Conservation (phyloP, 2,888 invertebrate genomes). For the Drosophila tanythrix region DNA sequence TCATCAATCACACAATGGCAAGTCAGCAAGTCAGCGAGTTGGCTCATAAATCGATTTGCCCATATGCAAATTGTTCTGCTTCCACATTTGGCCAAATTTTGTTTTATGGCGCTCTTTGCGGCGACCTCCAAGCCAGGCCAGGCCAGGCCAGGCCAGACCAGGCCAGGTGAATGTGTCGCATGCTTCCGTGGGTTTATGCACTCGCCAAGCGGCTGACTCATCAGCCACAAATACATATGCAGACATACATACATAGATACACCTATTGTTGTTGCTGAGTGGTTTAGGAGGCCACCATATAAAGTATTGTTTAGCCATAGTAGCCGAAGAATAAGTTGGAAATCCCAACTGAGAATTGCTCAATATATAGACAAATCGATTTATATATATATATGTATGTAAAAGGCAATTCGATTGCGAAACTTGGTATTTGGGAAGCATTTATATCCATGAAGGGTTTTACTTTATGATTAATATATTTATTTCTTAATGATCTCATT, state of each 20-base stretch:
- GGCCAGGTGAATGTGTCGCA: slow-evolving; percentile 49
- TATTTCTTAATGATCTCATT: background rate
- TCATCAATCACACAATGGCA: slow-evolving; percentile 45
- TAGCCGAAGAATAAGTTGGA: slow-evolving; percentile 21
- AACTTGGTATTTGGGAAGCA: slow-evolving; percentile 2
- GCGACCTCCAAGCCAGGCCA: slow-evolving; percentile 45
- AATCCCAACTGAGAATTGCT: slow-evolving; percentile 8
- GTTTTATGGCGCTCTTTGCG: slow-evolving; percentile 50
- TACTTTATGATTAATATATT: background rate
- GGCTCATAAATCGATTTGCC: slow-evolving; percentile 50
- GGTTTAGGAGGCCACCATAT: slow-evolving; percentile 52
- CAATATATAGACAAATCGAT: slow-evolving; percentile 11
- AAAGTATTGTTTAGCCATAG: slow-evolving; percentile 23
- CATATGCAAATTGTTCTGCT: slow-evolving; percentile 36
- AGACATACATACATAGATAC: background rate
- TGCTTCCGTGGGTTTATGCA: slow-evolving; percentile 29
- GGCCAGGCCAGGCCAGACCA: slow-evolving; percentile 4
- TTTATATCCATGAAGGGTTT: background rate
- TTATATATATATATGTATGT: slow-evolving; percentile 6
- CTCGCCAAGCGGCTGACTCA: slow-evolving; percentile 40
- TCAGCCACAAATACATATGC: slow-evolving; percentile 11
- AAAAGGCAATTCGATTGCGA: slow-evolving; percentile 15
- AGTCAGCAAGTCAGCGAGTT: slow-evolving; percentile 3
- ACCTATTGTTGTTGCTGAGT: slow-evolving; percentile 32
- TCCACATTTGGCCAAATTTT: slow-evolving; percentile 61